phyloP scores from a whole-genome alignment of 2,797 vertebrate genomes.

The Platalea minor region DNA sequence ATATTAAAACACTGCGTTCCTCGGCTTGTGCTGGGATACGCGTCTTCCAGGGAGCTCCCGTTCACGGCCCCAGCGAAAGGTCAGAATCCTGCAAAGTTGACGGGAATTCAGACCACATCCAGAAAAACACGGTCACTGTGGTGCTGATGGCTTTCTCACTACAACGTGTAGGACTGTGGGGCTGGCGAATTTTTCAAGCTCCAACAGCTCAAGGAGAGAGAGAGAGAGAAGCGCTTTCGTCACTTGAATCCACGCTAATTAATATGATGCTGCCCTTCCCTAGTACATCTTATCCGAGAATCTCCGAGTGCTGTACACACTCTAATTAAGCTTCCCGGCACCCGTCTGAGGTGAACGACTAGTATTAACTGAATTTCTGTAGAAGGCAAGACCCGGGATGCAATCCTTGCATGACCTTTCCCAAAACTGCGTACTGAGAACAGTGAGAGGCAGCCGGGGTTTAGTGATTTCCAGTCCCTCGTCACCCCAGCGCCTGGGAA shows the following conservation, averaged over 20 bases:
- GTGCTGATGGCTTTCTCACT: not conserved
- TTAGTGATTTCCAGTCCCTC: not conserved
- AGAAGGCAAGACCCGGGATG: not conserved
- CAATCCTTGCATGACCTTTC: not conserved
- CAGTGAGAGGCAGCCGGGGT: not conserved
- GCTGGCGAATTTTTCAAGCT: not conserved
- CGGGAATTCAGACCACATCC: not conserved
- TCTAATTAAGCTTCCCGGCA: not conserved
- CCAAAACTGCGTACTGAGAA: not conserved
- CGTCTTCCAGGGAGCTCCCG: not conserved
- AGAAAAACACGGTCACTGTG: not conserved
- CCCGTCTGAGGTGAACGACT: not conserved
- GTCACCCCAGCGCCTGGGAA: not conserved
- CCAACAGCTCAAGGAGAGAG: not conserved
- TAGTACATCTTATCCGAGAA: not conserved
- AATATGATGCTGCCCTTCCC: not conserved
- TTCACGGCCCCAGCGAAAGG: not conserved
- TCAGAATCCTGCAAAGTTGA: not conserved
- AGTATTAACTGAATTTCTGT: not conserved
- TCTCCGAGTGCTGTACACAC: not conserved
- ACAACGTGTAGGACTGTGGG: not conserved
- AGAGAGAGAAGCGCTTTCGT: not conserved
- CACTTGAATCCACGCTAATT: not conserved
- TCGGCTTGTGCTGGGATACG: not conserved
- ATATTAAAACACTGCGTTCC: slow-evolving; percentile 14